Percentiles rank a stretch among this genome's conserved stretches.
phyloP scores from a whole-genome alignment of 2,888 invertebrate species.

The Agonopterix heracliana region DNA sequence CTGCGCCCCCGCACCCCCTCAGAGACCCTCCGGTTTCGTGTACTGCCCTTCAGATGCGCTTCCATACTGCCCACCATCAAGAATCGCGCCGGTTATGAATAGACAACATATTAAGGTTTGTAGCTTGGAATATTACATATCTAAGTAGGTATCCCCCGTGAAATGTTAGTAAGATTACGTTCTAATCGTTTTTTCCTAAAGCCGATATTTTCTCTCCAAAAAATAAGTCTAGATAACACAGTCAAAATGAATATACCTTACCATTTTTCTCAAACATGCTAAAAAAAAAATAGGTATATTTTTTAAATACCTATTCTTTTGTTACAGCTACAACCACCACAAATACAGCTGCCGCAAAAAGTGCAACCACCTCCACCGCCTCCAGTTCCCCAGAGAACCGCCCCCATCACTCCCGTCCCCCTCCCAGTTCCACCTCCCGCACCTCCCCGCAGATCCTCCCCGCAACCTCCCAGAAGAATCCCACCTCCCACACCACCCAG shows the following conservation, averaged over 20 bases:
- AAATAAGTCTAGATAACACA: too few relatives aligned
- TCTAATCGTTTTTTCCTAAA: too few relatives aligned
- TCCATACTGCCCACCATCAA: conserved; percentile 69
- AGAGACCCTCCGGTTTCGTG: conserved; percentile 54
- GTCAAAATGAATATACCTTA: too few relatives aligned
- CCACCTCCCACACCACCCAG: conserved; percentile 63
- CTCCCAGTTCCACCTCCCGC: conserved; percentile 55
- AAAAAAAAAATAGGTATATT: too few relatives aligned
- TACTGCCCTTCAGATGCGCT: conserved; percentile 72
- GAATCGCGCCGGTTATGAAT: conserved; percentile 47
- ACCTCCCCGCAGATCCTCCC: conserved; percentile 49
- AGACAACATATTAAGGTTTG: conserved; percentile 23
- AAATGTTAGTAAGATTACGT: too few relatives aligned
- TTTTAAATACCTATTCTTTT: conserved; percentile 2
- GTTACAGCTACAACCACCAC: conserved; percentile 36
- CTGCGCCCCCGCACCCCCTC: conserved; percentile 41
- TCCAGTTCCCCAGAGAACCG: conserved; percentile 55
- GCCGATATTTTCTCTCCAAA: too few relatives aligned
- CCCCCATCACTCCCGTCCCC: conserved; percentile 37
- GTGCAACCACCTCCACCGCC: conserved; percentile 47
- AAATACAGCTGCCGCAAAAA: conserved; percentile 37
- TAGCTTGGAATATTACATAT: too few relatives aligned
- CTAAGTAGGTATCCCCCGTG: too few relatives aligned
- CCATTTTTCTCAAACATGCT: too few relatives aligned
- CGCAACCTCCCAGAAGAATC: conserved; percentile 56